Conservation (phyloP, 2,888 invertebrate species). For the Micropterix aruncella region DNA sequence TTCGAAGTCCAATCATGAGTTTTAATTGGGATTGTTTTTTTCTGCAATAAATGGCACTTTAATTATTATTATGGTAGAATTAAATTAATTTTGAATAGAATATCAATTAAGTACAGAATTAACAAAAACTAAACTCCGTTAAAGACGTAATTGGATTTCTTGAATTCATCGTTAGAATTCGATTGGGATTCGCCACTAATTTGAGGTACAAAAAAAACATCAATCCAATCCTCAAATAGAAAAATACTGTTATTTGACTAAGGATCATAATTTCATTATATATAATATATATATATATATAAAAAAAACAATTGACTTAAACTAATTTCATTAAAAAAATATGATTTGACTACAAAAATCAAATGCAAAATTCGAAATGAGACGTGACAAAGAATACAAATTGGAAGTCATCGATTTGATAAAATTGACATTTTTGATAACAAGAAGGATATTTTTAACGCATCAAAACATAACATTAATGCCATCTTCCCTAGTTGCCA, state of each 20-base stretch:
- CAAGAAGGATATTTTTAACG: not conserved
- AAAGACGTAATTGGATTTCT: not conserved
- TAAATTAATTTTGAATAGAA: too few relatives aligned
- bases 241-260: conserved; percentile 47
- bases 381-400: conserved; percentile 21
- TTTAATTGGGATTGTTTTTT: too few relatives aligned
- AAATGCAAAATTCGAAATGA: conserved; percentile 41
- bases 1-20: too few relatives aligned
- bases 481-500: conserved; percentile 20
- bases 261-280: conserved; percentile 31
- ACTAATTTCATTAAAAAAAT: conserved; percentile 33
- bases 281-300: conserved; percentile 31
- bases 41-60: too few relatives aligned
- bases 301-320: conserved; percentile 19
- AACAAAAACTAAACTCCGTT: too few relatives aligned
- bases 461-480: not conserved
- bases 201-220: conserved; percentile 6
- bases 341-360: conserved; percentile 39
- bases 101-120: too few relatives aligned
- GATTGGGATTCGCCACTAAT: not conserved
- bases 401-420: not conserved
- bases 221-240: conserved; percentile 18
- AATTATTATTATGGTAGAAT: too few relatives aligned
- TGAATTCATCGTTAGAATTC: not conserved
- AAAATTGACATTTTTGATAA: not conserved